These are phyloP conservation scores for Cyphomyrmex costatus DNA, from an alignment of 1,140 invertebrate genomes.

Conservation along the genomic window DNA sequence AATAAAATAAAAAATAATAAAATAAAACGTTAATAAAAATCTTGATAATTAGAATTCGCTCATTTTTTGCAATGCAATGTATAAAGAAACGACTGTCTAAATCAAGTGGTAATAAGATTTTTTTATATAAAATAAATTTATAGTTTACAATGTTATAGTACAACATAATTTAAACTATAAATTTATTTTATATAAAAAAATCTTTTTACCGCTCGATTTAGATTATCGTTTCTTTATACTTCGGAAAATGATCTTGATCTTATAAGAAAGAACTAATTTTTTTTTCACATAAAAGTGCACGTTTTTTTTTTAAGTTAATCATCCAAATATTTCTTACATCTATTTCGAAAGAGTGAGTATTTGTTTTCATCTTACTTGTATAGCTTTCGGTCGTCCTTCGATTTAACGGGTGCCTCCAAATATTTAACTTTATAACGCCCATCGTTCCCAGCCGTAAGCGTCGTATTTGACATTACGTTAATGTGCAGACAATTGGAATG, in stretches of 20 bases:
- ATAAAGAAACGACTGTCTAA: too few species aligned
- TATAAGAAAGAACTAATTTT: not conserved
- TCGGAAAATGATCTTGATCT: too few species aligned
- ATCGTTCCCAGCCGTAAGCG: not conserved
- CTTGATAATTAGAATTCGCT: too few species aligned
- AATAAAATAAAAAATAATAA: not conserved
- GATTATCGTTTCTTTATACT: too few species aligned
- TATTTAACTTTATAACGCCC: constrained; percentile 67
- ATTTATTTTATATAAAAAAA: too few species aligned
- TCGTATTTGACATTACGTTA: not conserved
- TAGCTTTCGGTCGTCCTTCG: constrained; percentile 88
- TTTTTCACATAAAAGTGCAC: not conserved
- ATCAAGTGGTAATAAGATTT: too few species aligned
- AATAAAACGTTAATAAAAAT: not conserved
- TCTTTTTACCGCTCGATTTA: too few species aligned
- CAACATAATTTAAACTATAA: too few species aligned
- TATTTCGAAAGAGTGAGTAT: not conserved
- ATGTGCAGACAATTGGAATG: not conserved
- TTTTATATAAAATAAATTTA: too few species aligned
- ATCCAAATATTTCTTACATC: not conserved
- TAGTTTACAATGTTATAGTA: too few species aligned
- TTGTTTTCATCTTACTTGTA: constrained; percentile 83
- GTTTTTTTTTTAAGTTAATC: not conserved
- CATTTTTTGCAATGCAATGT: too few species aligned
- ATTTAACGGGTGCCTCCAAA: constrained; percentile 86